Base-by-base conservation (phyloP, 2,888 invertebrate species). In the Minunthozetes semirufus region DNA sequence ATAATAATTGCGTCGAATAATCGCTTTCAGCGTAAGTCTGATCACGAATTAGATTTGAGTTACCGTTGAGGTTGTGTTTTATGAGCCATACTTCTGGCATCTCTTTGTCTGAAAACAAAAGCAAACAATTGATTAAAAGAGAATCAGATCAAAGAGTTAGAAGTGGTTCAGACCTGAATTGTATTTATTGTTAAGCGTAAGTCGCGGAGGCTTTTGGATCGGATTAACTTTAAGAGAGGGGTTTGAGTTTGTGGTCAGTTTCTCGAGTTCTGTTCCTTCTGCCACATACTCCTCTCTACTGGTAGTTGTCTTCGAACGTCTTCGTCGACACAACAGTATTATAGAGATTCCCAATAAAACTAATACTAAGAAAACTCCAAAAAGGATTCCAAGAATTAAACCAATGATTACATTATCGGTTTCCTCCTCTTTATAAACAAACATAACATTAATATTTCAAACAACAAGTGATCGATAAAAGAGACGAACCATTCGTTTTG, bases 201-300 rank as follows among this genome's bases (percentile, higher is more conserved):
- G 27, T 61, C 75, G 68, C n/a, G 75, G 75, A 25, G 75, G 75
- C 63, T 75, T 75, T 42, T 66, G 75, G 29, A 75, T 61, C 11
- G 75, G 75, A 61, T 75, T 75, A 15, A 75, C 63, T 17, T 59
- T 66, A 22, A 56, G 33, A 3, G 71, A 22, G 3, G 72, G 42
- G 9, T 48, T 46, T 33, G 72, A 48, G 29, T 59, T 59, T 46
- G 75, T 22, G 15, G 75, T 75, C 27, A 75, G 33, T 56, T 75
- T 75, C 27, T 75, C 75, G 29, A 75, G 72, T 48, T 75, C 75
- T 27, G 72, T 61, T 22, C 59, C 75, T n/a, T 61, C 75, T 27
- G 22, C 42, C 22, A 74, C 22, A n/a, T 22, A 38, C 0, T 72
- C 53, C n/a, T 38, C 27, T 25, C 46, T 59, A 19, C 59, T 46